Evolutionary conservation across 2,113 vertebrate genomes (phyloP), one percentile per base, ranked within the genome.

Genomic region (Bagarius yarrelli): DNA sequence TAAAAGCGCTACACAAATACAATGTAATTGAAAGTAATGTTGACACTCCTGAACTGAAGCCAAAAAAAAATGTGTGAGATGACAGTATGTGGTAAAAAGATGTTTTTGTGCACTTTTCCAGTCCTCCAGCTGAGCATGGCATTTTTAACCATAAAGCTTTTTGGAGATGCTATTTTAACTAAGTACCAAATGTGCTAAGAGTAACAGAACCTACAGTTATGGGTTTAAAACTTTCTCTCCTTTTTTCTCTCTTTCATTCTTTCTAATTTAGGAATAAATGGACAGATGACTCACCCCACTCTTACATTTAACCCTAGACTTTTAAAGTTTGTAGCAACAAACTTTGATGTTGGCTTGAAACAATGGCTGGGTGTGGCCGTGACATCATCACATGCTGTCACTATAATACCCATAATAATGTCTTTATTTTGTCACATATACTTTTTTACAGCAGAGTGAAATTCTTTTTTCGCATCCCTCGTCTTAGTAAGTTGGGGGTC

Each of bases 291-390:
- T 88, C 85, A 86, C 70, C 30, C 40, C 61, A 2, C 50, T 85
- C 85, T 91, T 88, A 93, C 91, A 89, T 90, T 88, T 90, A 88
- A 92, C 91, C 89, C 89, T 92, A 91, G 52, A 90, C 86, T 90
- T 89, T 88, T 92, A 89, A 92, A 91, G 93, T 90, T 87, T 92
- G 91, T 93, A 91, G n/a, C n/a, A n/a, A n/a, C n/a, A n/a, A n/a
- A n/a, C n/a, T n/a, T n/a, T n/a, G n/a, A n/a, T n/a, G n/a, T n/a
- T n/a, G n/a, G n/a, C n/a, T n/a, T n/a, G n/a, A n/a, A n/a, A n/a
- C n/a, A 89, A n/a, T n/a, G n/a, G n/a, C n/a, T n/a, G n/a, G n/a
- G n/a, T n/a, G n/a, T n/a, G n/a, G n/a, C n/a, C n/a, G n/a, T n/a
- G n/a, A n/a, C n/a, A n/a, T n/a, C n/a, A n/a, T n/a, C n/a, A n/a